Evolutionary conservation across 1,140 invertebrate species (phyloP), one percentile per base, ranked within the genome.

Genomic region (Fragariocoptes setiger): DNA sequence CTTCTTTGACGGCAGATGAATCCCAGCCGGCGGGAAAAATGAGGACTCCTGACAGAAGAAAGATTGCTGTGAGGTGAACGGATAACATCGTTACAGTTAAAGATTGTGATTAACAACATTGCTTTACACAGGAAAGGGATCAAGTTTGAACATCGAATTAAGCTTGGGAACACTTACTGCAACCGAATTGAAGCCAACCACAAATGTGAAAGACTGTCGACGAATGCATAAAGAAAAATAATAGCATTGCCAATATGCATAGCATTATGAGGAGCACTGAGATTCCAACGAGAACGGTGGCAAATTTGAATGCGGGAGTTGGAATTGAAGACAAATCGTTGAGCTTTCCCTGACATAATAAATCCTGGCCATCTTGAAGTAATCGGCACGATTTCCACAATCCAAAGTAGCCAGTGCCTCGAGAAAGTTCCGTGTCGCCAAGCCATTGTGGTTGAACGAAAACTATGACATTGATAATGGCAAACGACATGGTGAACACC

Each of bases 371-470:
- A 42, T 55, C 53, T 46, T 53, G 53, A 38, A 56, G 44, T 40
- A 67, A 62, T 44, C 58, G 62, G 56, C 80, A 88, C 41, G 70
- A 69, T 46, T 74, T 71, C 74, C 78, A 88, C n/a, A 90, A 60
- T 2, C 83, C 82, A 53, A 88, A 76, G 57, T 76, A 77, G 14
- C 80, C 82, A 0, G 76, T 74, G 52, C 74, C 74, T 43, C 77
- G 72, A 37, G 75, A 74, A 38, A 76, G 69, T 41, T 71, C 52
- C 0, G 66, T 56, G 52, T 68, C 66, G 65, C 85, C 52, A 70
- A 74, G 76, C 65, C 86, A 95, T 60, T 94, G 83, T 4, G 85
- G 83, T 41, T 86, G 86, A 15, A 90, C 70, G 55, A 94, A 88
- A 0, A 82, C 75, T 15, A 94, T 80, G 42, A 85, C 71, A 42